These are phyloP conservation scores for Meloidogyne chitwoodi DNA, from an alignment of 1,140 invertebrate genomes.

Conservation along the genomic window DNA sequence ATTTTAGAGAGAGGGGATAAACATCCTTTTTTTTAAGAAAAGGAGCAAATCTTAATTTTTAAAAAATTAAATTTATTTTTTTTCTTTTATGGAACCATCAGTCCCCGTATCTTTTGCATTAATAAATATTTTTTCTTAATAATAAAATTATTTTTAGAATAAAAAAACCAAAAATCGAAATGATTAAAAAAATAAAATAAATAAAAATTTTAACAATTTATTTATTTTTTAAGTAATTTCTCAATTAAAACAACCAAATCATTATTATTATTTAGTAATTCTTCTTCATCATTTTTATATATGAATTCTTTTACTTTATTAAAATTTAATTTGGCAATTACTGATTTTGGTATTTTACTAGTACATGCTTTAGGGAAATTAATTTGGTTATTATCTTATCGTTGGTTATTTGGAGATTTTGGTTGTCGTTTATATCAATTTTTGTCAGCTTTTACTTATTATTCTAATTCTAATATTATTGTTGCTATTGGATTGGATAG, in stretches of 20 bases:
- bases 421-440: conserved; percentile 53
- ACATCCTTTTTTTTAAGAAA: too few species aligned
- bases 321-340: conserved; percentile 48
- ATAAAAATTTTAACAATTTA: too few species aligned
- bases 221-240: neutral
- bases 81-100: too few species aligned
- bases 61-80: too few species aligned
- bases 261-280: neutral
- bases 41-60: too few species aligned
- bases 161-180: too few species aligned
- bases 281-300: conserved; percentile 43
- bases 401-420: conserved; percentile 45
- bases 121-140: too few species aligned
- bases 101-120: too few species aligned
- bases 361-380: conserved; percentile 50
- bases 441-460: conserved; percentile 53
- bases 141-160: too few species aligned
- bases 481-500: conserved; percentile 52
- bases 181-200: too few species aligned
- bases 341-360: conserved; percentile 52
- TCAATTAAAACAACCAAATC: neutral
- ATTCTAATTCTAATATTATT: conserved; percentile 51
- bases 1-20: too few species aligned
- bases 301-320: conserved; percentile 46
- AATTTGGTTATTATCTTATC: conserved; percentile 48